Percentiles rank a stretch among this genome's conserved stretches.
phyloP scores from a whole-genome alignment of 2,888 invertebrate species.

The Coenonympha glycerion region DNA sequence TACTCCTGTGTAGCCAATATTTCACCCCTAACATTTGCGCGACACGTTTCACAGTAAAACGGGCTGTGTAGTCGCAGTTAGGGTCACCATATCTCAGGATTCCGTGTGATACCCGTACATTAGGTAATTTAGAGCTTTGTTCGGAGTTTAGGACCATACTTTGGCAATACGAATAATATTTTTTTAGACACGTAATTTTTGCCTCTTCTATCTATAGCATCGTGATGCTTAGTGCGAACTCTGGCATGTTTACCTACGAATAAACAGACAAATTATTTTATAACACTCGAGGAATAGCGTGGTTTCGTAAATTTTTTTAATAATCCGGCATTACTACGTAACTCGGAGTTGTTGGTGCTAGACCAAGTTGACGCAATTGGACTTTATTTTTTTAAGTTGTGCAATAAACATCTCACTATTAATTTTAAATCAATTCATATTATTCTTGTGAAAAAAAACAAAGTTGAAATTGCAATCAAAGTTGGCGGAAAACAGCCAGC shows the following conservation, averaged over 20 bases:
- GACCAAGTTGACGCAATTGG: no score
- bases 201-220: no score
- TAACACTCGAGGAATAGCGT: no score
- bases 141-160: neutral
- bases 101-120: slow-evolving; percentile 12
- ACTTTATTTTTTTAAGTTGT: no score
- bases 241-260: no score
- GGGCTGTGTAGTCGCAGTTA: slow-evolving; percentile 20
- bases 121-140: slow-evolving; percentile 14
- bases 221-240: no score
- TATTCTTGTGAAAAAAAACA: neutral
- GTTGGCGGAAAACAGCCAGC: neutral
- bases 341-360: no score
- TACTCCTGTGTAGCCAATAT: slow-evolving; percentile 20
- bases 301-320: no score
- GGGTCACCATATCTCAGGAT: slow-evolving; percentile 15
- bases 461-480: neutral
- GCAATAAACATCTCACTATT: no score
- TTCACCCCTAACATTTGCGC: slow-evolving; percentile 23
- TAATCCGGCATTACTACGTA: no score
- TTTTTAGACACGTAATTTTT: neutral
- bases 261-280: no score
- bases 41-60: slow-evolving; percentile 23
- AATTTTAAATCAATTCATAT: neutral
- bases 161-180: neutral